These are phyloP conservation scores for Meandrusa payeni DNA, from an alignment of 2,888 invertebrate genomes.

Conservation along the genomic window DNA sequence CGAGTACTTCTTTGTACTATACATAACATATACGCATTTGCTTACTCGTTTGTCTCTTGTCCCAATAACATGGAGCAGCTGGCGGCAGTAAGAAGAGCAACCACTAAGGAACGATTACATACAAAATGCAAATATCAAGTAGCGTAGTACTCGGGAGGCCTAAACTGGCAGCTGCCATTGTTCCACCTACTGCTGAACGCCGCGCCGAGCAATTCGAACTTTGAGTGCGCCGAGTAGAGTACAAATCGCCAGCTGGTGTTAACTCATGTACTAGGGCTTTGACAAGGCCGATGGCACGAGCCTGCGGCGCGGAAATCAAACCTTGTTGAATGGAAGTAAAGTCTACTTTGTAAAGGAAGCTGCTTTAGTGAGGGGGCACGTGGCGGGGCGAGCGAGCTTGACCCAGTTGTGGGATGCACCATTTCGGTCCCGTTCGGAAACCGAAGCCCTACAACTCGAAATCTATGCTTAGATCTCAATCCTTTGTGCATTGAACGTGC, in stretches of 20 bases:
- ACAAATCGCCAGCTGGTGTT: conserved; percentile 27
- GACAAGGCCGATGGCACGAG: conserved; percentile 50
- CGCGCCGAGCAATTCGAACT: not conserved
- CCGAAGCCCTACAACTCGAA: conserved; percentile 55
- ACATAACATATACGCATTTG: too few relatives aligned
- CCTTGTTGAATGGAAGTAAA: conserved; percentile 37
- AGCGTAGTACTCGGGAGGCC: conserved; percentile 2
- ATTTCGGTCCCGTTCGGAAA: conserved; percentile 67
- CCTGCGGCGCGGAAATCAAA: conserved; percentile 38
- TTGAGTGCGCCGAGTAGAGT: not conserved
- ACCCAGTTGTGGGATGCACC: conserved; percentile 75
- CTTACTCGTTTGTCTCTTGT: too few relatives aligned
- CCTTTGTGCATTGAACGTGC: conserved; percentile 27
- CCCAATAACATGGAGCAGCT: too few relatives aligned
- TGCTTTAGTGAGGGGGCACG: too few relatives aligned
- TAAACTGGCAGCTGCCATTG: not conserved
- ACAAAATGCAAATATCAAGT: conserved; percentile 43
- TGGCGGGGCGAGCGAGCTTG: conserved; percentile 71
- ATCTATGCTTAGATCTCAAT: conserved; percentile 37
- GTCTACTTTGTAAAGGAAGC: conserved; percentile 43
- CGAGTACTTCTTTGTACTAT: too few relatives aligned
- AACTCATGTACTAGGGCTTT: conserved; percentile 42
- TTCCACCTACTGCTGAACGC: not conserved
- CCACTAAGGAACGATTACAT: conserved; percentile 37
- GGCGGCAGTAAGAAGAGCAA: too few relatives aligned